Evolutionary conservation across 2,797 vertebrate species (phyloP), one percentile per base, ranked within the genome.

Genomic region (Tinamus major): DNA sequence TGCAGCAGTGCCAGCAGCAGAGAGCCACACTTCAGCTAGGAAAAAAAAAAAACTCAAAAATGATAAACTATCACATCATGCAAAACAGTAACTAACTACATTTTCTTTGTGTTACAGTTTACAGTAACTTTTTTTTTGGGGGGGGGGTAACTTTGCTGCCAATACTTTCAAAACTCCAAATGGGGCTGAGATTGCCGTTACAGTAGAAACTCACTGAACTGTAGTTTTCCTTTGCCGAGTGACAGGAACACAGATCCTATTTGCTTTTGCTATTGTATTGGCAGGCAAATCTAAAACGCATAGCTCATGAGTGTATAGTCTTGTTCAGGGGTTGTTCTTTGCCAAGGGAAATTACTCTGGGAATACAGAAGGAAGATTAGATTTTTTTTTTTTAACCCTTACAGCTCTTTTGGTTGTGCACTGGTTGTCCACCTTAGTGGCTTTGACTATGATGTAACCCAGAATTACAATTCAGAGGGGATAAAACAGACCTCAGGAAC

Each of bases 31-130:
- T 0, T 6, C 92, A 74, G 82, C 91, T 82, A 74, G 84, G 81
- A 90, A 92, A 72, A 53, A 51, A 51, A 10, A 56, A 56, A 31
- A n/a, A n/a, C 39, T 23, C 69, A 91, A 94, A 92, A 77, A 6
- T 55, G 94, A 80, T 61, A 87, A 77, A 71, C 85, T 76, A 80
- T 53, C 55, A 82, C 95, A 44, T 84, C 93, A 94, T 85, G 92
- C 56, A 82, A 84, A 93, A 84, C 44, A 89, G 81, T 87, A 94
- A 88, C 59, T 79, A 68, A 93, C 68, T 78, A 87, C 82, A 62
- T 89, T 89, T 89, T 89, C 64, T 68, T 24, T 10, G 46, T 81
- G 78, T 77, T 84, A 65, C 42, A 71, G 59, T 76, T 29, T 53
- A 67, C 75, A 82, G 67, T 63, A 87, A 79, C 33, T 41, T 86